Evolutionary conservation across 2,888 invertebrate species (phyloP).

Genomic region (Autographa gamma): DNA sequence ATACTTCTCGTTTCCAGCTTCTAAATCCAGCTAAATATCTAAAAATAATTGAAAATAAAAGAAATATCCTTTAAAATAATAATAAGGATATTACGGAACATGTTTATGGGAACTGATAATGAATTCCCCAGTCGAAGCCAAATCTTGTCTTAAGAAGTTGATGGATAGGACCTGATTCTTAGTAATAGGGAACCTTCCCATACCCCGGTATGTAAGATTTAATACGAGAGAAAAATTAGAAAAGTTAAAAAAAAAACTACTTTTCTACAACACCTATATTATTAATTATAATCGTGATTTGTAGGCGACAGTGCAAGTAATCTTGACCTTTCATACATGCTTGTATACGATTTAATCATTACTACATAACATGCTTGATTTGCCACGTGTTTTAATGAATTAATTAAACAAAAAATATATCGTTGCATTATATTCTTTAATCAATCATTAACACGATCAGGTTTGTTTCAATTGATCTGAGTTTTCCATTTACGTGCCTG

Average conservation of each 20-base stretch:
- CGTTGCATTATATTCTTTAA: neutral
- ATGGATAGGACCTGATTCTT: no score
- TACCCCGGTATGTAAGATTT: no score
- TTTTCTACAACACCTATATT: neutral
- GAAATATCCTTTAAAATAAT: no score
- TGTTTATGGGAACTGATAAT: no score
- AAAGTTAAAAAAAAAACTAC: neutral
- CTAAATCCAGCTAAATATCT: neutral
- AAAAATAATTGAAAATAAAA: no score
- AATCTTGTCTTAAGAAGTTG: no score
- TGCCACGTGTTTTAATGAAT: neutral
- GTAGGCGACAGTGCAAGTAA: neutral
- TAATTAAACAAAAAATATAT: neutral
- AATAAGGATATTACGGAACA: no score
- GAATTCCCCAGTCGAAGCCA: no score
- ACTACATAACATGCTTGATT: neutral
- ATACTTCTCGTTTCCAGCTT: neutral
- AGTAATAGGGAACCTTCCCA: no score
- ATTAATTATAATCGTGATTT: neutral
- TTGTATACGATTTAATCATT: neutral
- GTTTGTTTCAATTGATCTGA: neutral
- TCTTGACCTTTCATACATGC: neutral
- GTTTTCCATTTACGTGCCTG: no score
- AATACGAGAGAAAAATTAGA: no score
- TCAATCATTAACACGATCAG: no score